Conservation (phyloP, 2,797 vertebrate species). For the Hippopotamyrus pictus region DNA sequence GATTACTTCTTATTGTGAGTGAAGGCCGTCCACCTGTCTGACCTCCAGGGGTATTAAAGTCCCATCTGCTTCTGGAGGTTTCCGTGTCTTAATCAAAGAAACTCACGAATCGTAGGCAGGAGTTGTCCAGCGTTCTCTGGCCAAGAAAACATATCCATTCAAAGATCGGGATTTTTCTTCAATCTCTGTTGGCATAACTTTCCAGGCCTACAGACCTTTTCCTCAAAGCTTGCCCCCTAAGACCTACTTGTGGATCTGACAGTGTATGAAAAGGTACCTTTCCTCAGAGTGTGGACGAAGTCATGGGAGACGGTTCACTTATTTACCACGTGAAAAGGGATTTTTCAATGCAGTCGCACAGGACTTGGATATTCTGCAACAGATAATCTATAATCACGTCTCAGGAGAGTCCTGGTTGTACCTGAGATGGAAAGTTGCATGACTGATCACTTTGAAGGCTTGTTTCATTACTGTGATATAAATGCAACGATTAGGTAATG, state of each 20-base stretch:
- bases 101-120: neutral
- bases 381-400: slow-evolving; percentile 6
- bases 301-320: slow-evolving; percentile 10
- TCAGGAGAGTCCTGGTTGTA: neutral
- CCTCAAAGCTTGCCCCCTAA: neutral
- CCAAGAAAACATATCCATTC: neutral
- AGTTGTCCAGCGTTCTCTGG: neutral
- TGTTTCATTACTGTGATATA: neutral
- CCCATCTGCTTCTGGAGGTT: neutral
- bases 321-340: slow-evolving; percentile 14
- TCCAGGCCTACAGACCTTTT: neutral
- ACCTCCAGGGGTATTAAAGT: neutral
- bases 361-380: neutral
- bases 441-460: neutral
- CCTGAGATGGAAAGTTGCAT: neutral
- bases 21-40: neutral
- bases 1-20: neutral
- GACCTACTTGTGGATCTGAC: neutral
- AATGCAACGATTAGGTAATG: neutral
- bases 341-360: slow-evolving; percentile 5
- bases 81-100: slow-evolving; percentile 3
- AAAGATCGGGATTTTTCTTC: neutral
- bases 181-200: neutral
- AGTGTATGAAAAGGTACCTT: neutral
- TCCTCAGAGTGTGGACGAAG: neutral